Percentiles rank a stretch among this genome's conserved stretches.
These are phyloP conservation scores for Ceyx erithaca DNA, from an alignment of 2,797 vertebrate species.

Conservation along the genomic window DNA sequence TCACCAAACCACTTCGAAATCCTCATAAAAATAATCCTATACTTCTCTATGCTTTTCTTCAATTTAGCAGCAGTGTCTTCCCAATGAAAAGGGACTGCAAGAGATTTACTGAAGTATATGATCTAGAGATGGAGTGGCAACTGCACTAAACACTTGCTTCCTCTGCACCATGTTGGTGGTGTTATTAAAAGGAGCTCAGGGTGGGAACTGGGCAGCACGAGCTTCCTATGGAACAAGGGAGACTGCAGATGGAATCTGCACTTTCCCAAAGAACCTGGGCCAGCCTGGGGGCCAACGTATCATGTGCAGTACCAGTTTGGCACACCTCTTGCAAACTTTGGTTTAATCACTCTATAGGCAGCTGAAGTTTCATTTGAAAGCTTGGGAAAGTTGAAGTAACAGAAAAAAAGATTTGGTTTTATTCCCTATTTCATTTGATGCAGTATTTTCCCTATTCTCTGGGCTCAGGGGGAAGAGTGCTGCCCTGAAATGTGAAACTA, in stretches of 20 bases:
- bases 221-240: neutral
- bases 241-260: neutral
- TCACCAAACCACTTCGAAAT: neutral
- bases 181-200: neutral
- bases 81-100: neutral
- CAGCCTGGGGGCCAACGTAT: neutral
- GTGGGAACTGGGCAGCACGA: neutral
- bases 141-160: neutral
- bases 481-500: neutral
- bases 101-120: neutral
- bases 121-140: neutral
- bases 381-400: neutral
- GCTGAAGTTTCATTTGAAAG: neutral
- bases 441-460: neutral
- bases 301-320: neutral
- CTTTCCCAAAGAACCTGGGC: neutral
- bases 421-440: neutral
- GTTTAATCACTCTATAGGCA: neutral
- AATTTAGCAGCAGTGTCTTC: neutral
- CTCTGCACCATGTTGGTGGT: neutral
- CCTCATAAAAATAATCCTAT: neutral
- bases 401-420: neutral
- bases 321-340: fast-evolving
- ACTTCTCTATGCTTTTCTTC: too few relatives aligned
- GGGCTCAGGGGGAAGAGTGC: fast-evolving